Evolutionary conservation across 1,140 invertebrate species (phyloP), one percentile per base, ranked within the genome.

Genomic region (Pachypeltis micranthus): DNA sequence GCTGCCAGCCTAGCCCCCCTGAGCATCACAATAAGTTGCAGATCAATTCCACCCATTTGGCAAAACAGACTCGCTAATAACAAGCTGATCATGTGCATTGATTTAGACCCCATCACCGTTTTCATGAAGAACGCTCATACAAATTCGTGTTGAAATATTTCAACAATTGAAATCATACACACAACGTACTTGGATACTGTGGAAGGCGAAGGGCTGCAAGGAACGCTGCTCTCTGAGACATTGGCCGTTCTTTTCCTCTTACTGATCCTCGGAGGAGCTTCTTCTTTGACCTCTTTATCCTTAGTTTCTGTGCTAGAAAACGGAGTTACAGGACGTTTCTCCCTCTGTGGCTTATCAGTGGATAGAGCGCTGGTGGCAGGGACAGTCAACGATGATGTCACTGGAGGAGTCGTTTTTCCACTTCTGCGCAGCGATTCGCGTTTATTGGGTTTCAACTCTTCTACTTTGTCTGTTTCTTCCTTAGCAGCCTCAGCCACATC

Each of bases 171-270:
- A n/a, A n/a, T n/a, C n/a, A n/a, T n/a, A n/a, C n/a, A n/a, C n/a
- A n/a, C n/a, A 62, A 47, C 39, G 2, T 19, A 56, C 26, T 54
- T 56, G 16, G 44, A 25, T 29, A 29, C 26, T 24, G 44, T 61
- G 25, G 60, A 61, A 23, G 60, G 34, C 27, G 60, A 26, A 1
- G 60, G 44, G 21, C 24, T 61, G 21, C 34, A 19, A 16, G 60
- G 44, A 25, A 34, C 44, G 14, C 34, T 24, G n/a, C 34, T 51
- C 19, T 44, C 34, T 12, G 24, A 34, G 23, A 34, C 21, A 27
- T 25, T 61, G 2, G 31, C 25, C 14, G 34, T 61, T 51, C 44
- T 47, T 44, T 57, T 57, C 26, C 55, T 57, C 24, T 26, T 57
- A 14, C 4, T 14, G 23, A 12, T 27, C 7, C 55, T 12, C 25